These are phyloP conservation scores for Lasius platythorax DNA, from an alignment of 2,888 invertebrate genomes.

Conservation along the genomic window DNA sequence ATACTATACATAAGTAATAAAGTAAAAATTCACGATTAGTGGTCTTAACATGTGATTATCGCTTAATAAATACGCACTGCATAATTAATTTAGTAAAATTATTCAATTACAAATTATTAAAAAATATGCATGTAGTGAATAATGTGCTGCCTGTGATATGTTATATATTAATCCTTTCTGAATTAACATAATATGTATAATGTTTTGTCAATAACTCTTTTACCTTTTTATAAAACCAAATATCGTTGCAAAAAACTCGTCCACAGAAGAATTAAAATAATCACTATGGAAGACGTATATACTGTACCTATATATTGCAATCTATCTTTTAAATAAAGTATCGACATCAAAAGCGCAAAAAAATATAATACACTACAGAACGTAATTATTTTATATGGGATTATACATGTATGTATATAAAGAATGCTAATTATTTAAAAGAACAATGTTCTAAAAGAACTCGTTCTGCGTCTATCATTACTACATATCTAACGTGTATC, in stretches of 20 bases:
- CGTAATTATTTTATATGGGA: background rate
- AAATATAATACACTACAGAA: background rate
- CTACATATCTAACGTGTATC: background rate
- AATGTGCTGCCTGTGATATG: background rate
- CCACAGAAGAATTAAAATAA: background rate
- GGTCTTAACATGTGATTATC: background rate
- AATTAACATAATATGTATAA: no score
- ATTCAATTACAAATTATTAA: background rate
- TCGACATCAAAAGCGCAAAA: background rate
- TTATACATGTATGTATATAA: background rate
- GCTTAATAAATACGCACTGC: background rate
- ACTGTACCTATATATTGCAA: background rate
- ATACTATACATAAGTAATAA: background rate
- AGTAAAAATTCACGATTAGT: background rate
- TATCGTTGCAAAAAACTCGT: background rate
- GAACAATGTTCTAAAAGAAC: background rate
- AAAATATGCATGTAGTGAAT: background rate
- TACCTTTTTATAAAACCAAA: background rate
- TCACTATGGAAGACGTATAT: background rate
- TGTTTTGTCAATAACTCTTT: background rate
- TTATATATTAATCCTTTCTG: background rate
- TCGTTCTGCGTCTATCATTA: background rate
- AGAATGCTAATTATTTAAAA: background rate
- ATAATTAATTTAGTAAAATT: background rate
- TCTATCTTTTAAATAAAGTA: background rate